Evolutionary conservation across 23 tunicate species (phyloP).

Genomic region (Pegea sp.): DNA sequence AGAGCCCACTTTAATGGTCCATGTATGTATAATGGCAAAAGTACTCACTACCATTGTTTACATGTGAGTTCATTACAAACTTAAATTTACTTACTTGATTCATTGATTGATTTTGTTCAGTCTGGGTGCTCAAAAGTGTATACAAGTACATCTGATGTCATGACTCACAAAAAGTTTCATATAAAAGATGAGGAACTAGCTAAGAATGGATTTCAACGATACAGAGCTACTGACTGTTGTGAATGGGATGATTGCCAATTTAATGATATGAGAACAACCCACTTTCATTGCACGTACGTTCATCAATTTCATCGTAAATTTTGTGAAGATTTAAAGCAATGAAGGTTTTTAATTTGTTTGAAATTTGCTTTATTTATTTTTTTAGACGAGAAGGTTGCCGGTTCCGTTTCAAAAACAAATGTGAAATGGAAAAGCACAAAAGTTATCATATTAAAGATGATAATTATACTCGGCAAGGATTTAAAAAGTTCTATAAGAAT

Average conservation of each 20-base stretch:
- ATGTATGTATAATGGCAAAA: slow-evolving; percentile 58
- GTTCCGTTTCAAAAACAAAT: slow-evolving; percentile 71
- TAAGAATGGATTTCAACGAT: slow-evolving; percentile 59
- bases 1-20: slow-evolving; percentile 15
- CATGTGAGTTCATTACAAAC: slow-evolving; percentile 20
- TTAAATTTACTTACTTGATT: not conserved
- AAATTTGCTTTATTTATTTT: not conserved
- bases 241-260: slow-evolving; percentile 19
- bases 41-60: slow-evolving; percentile 86
- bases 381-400: slow-evolving; percentile 46
- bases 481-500: slow-evolving; percentile 71
- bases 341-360: not conserved
- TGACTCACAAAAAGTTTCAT: slow-evolving; percentile 89
- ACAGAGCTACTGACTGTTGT: slow-evolving; percentile 54
- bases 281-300: slow-evolving; percentile 89
- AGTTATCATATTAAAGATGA: slow-evolving; percentile 63
- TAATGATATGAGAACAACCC: slow-evolving; percentile 31
- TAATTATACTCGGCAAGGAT: slow-evolving; percentile 50
- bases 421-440: slow-evolving; percentile 76
- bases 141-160: slow-evolving; percentile 82
- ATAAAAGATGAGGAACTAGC: slow-evolving; percentile 47
- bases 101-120: slow-evolving; percentile 6
- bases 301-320: not conserved
- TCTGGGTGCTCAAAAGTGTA: slow-evolving; percentile 57
- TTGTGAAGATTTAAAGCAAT: not conserved